Evolutionary conservation across 2,113 vertebrate genomes (phyloP).

Genomic region (Aphelocoma coerulescens): DNA sequence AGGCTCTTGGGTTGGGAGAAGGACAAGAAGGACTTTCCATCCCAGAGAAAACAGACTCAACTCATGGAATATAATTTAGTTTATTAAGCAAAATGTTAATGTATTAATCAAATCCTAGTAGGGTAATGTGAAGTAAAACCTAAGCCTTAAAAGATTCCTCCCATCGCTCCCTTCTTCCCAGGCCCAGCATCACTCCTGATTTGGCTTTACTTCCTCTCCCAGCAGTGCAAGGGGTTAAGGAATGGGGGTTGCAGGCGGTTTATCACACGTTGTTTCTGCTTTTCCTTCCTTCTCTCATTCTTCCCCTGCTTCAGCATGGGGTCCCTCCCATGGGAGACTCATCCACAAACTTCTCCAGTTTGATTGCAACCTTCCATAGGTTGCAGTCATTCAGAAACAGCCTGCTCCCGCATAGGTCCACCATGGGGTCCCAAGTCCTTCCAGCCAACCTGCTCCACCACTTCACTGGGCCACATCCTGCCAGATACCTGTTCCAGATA

Average conservation of each 20-base stretch:
- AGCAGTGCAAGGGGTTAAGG: neutral
- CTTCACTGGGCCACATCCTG: neutral
- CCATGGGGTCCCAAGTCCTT: neutral
- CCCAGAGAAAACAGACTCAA: neutral
- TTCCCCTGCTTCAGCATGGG: no score
- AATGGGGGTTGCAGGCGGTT: neutral
- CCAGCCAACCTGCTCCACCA: neutral
- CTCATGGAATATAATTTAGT: neutral
- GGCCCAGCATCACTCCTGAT: neutral
- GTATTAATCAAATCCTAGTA: neutral
- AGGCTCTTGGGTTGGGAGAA: neutral
- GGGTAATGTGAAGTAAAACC: neutral
- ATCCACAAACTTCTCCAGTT: neutral
- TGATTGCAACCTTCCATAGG: no score
- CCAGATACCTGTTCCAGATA: neutral
- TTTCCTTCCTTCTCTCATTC: neutral
- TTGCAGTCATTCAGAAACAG: neutral
- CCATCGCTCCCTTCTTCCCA: neutral
- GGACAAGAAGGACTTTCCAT: neutral
- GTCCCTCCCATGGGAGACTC: neutral
- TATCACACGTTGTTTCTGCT: accelerated
- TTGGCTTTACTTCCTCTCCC: neutral
- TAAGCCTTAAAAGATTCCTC: neutral
- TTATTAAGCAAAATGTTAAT: neutral
- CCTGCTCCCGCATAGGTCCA: no score